phyloP scores from a whole-genome alignment of 1,140 invertebrate species.

The Pseudomyrmex dendroicus region DNA sequence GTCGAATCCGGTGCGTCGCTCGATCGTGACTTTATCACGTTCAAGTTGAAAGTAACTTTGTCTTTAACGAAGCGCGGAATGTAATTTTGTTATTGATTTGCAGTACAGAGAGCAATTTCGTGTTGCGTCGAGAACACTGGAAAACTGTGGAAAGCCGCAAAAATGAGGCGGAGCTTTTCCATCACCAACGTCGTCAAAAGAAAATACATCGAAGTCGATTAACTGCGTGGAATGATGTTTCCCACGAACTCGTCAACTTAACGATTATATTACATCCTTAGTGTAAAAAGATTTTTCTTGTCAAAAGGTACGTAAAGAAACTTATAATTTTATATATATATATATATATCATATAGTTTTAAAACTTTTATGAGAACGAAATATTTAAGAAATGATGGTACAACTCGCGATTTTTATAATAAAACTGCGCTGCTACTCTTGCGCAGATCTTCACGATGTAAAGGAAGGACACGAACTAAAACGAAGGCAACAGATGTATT shows the following conservation, averaged over 20 bases:
- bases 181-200: constrained; percentile 6
- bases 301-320: too few species aligned
- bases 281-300: background rate
- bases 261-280: background rate
- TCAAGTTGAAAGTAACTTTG: constrained; percentile 41
- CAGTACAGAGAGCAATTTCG: constrained; percentile 38
- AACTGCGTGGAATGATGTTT: constrained; percentile 13
- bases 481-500: constrained; percentile 78
- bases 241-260: background rate
- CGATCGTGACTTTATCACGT: constrained; percentile 42
- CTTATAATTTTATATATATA: too few species aligned
- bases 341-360: background rate
- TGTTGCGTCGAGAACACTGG: constrained; percentile 12
- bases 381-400: background rate
- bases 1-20: background rate
- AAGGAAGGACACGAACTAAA: constrained; percentile 77
- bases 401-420: background rate
- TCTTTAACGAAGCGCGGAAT: constrained; percentile 39
- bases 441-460: constrained; percentile 68
- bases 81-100: constrained; percentile 52
- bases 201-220: constrained; percentile 25
- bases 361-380: background rate
- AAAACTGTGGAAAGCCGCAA: constrained; percentile 30
- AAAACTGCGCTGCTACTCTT: background rate
- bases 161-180: constrained; percentile 37